Conservation (phyloP, 2,113 vertebrate genomes). For the Paradoxurus hermaphroditus region DNA sequence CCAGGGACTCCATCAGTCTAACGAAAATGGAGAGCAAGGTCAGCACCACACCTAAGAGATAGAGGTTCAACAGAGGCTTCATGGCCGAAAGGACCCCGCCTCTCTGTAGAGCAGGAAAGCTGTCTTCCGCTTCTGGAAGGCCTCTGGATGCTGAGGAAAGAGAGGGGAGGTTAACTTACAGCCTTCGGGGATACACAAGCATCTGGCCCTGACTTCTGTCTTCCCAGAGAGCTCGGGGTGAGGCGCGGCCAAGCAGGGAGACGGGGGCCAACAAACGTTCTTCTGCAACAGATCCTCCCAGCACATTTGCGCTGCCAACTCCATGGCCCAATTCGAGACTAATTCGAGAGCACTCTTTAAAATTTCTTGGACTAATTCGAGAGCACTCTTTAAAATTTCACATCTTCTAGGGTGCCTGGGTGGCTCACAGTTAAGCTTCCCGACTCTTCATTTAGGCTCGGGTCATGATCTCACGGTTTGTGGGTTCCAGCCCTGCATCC, state of each 20-base stretch:
- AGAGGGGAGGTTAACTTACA: neutral
- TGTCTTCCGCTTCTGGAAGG: neutral
- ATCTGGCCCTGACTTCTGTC: neutral
- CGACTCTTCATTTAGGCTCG: too few relatives aligned
- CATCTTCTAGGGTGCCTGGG: neutral
- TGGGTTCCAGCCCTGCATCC: too few relatives aligned
- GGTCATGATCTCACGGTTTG: too few relatives aligned
- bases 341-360: neutral
- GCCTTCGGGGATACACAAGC: neutral
- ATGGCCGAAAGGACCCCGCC: neutral
- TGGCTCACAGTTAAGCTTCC: too few relatives aligned
- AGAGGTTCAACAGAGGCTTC: slow-evolving; percentile 63
- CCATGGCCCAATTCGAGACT: neutral
- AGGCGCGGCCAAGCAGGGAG: neutral
- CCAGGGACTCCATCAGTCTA: slow-evolving; percentile 64
- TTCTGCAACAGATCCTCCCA: neutral
- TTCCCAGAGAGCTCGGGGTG: neutral
- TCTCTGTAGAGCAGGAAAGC: neutral
- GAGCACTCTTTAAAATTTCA: neutral
- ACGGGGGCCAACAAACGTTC: neutral
- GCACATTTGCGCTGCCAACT: neutral
- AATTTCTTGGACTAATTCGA: neutral
- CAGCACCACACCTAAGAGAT: slow-evolving; percentile 67
- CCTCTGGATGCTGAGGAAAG: slow-evolving; percentile 40
- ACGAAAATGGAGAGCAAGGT: slow-evolving; percentile 65